A percentile compares a stretch with the other conserved stretches of the same genome.
Conservation (phyloP, 2,888 invertebrate genomes). For the Heliothis peltigera region DNA sequence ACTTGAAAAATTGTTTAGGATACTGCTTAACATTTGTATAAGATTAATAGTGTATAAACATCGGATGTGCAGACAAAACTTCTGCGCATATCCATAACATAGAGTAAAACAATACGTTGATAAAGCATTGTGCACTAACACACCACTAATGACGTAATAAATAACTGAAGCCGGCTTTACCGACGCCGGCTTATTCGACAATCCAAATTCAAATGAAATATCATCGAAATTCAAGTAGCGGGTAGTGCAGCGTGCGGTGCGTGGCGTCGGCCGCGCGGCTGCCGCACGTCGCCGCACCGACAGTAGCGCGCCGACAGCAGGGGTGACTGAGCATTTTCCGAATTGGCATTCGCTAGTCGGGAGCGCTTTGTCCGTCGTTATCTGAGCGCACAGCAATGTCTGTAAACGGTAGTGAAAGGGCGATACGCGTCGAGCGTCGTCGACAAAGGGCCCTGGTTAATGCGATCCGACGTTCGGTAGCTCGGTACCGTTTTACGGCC, state of each 20-base stretch:
- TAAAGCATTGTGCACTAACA: slow-evolving; percentile 52
- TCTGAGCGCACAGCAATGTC: slow-evolving; percentile 79
- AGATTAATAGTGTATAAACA: slow-evolving; percentile 42
- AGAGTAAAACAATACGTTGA: slow-evolving; percentile 46
- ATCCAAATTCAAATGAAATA: slow-evolving; percentile 62
- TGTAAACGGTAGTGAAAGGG: slow-evolving; percentile 73
- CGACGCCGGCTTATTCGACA: slow-evolving; percentile 52
- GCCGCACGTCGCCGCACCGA: slow-evolving; percentile 54
- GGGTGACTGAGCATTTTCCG: slow-evolving; percentile 77
- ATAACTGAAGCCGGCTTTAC: slow-evolving; percentile 43
- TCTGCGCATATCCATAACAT: slow-evolving; percentile 31
- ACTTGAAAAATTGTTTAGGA: slow-evolving; percentile 26
- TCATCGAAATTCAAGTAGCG: slow-evolving; percentile 52
- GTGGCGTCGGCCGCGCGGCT: slow-evolving; percentile 7
- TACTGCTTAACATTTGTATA: slow-evolving; percentile 23
- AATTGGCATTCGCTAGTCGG: slow-evolving; percentile 73
- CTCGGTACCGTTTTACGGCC: slow-evolving; percentile 64
- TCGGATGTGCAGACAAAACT: slow-evolving; percentile 42
- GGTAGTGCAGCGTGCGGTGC: slow-evolving; percentile 11
- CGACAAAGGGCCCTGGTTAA: slow-evolving; percentile 76
- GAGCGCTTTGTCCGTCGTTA: slow-evolving; percentile 77
- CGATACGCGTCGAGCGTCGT: slow-evolving; percentile 65
- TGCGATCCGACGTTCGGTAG: slow-evolving; percentile 69
- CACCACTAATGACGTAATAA: slow-evolving; percentile 60
- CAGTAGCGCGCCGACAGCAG: slow-evolving; percentile 68